These are phyloP conservation scores for Coranthus polyacanthus DNA, from an alignment of 2,797 vertebrate genomes.

Conservation along the genomic window DNA sequence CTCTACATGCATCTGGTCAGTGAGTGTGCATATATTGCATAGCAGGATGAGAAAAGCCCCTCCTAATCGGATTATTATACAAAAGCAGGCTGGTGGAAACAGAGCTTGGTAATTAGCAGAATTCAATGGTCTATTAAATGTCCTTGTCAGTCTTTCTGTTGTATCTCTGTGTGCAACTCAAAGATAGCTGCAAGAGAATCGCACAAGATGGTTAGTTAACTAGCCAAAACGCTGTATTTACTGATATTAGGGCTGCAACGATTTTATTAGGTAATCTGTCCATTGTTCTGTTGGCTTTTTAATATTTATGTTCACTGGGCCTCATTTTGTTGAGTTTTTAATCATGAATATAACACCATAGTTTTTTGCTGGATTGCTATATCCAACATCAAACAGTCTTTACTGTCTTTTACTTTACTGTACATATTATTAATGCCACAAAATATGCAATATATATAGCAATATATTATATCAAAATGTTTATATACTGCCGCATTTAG, in stretches of 20 bases:
- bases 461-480: too few species aligned
- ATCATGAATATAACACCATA: too few species aligned
- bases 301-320: too few species aligned
- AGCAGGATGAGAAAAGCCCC: constrained; percentile 39
- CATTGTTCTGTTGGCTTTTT: not conserved
- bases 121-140: constrained; percentile 53
- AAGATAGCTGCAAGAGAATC: constrained; percentile 25
- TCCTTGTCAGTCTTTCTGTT: constrained; percentile 30
- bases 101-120: constrained; percentile 68
- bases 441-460: too few species aligned
- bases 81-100: constrained; percentile 58
- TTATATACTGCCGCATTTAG: too few species aligned
- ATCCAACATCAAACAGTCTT: too few species aligned
- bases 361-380: too few species aligned
- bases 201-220: constrained; percentile 7
- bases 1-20: constrained; percentile 34
- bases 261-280: not conserved
- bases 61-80: constrained; percentile 66
- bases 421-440: too few species aligned
- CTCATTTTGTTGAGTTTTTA: too few species aligned
- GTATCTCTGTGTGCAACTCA: constrained; percentile 25
- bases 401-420: too few species aligned
- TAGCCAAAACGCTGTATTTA: constrained; percentile 2
- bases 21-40: constrained; percentile 32
- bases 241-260: constrained; percentile 1